Base-by-base conservation (phyloP, 92 coral and sea anemone genomes). In the Pocillopora meandrina region DNA sequence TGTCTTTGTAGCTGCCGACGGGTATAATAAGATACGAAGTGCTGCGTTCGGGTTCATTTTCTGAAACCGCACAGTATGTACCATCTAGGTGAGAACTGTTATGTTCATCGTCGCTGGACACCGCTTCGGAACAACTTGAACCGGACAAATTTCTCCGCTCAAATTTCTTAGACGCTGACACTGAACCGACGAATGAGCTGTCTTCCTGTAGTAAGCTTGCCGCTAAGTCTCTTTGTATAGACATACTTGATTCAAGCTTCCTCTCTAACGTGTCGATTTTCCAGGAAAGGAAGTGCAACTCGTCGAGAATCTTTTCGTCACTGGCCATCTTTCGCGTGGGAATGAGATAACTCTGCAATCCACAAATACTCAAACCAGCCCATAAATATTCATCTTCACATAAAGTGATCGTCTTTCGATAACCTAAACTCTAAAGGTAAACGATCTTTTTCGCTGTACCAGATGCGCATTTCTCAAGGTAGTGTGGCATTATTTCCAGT, bases 11-110 rank as follows among this genome's bases (percentile, higher is more conserved):
- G 61, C 89, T 68, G 26, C 91, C 93, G 86, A 91, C 91, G 36
- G 98, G 95, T 61, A 94, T 92, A 77, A 92, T 90, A 23, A 92
- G 87, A 79, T 87, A 82, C 15, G 93, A 84, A 31, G 93, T 83
- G 79, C 85, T 87, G 17, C 89, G 87, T 56, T 90, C 91, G 19
- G 79, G 82, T 26, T 90, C 91, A 26, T 88, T 81, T 26, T 91
- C 87, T 83, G 87, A 79, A 59, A 85, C 83, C 34, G 77, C 49
- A 56, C 67, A 61, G 61, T 58, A 17, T 17, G 79, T 18, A 1
- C 61, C 63, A 12, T 61, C 52, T 18, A 21, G 52, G 79, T 21
- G 63, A 15, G 55, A 64, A 42, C 36, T 47, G 12, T 63, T 23
- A 19, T 61, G 79, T 10, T 61, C 86, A 60, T 73, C 86, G 33